Conservation (phyloP, 37 sponge, comb jelly and placozoan genomes). For the Theonella swinhoei region DNA sequence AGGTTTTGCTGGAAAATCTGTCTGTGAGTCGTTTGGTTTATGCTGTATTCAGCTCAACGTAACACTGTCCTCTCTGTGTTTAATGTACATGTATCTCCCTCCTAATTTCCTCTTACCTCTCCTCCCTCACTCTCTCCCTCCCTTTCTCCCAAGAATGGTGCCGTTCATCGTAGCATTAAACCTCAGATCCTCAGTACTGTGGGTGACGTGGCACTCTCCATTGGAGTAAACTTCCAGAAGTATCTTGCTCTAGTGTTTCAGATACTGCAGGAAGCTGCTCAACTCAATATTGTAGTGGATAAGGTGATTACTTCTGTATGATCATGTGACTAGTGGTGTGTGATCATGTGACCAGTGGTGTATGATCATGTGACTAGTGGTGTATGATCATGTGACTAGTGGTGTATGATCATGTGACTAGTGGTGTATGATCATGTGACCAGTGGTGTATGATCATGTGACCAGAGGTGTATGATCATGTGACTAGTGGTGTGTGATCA, state of each 20-base stretch:
- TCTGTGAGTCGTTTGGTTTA: constrained; percentile 45
- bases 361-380: too few relatives aligned
- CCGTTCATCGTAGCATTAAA: constrained; percentile 82
- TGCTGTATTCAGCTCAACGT: neutral
- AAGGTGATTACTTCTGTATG: constrained; percentile 23
- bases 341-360: too few relatives aligned
- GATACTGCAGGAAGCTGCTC: constrained; percentile 88
- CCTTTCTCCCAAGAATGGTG: constrained; percentile 54
- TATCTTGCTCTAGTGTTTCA: constrained; percentile 72
- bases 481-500: too few relatives aligned
- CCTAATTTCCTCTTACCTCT: neutral
- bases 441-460: too few relatives aligned
- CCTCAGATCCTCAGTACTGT: constrained; percentile 89
- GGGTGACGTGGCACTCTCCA: constrained; percentile 95
- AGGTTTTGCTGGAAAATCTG: constrained; percentile 66
- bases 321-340: too few relatives aligned
- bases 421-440: too few relatives aligned
- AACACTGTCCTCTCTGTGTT: neutral
- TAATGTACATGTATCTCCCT: neutral
- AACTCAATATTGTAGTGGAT: constrained; percentile 42
- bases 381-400: too few relatives aligned
- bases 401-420: too few relatives aligned
- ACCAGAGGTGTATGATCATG: too few relatives aligned
- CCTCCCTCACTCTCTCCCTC: neutral
- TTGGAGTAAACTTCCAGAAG: constrained; percentile 76